Conservation (phyloP, 2,888 invertebrate species). For the Orchesellides sinensis region DNA sequence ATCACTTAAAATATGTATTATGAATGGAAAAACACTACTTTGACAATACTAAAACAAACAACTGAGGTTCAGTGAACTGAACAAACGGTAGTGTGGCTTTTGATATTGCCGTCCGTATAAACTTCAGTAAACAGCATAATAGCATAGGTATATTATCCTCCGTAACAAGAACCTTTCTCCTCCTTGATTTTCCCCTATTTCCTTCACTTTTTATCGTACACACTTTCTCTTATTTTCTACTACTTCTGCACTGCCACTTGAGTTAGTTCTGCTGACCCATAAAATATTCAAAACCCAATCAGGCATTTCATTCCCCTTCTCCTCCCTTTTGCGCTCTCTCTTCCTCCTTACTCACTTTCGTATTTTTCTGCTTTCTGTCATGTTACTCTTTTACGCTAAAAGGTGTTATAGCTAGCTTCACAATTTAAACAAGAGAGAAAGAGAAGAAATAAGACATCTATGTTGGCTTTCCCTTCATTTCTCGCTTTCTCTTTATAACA, state of each 20-base stretch:
- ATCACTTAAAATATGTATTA: no score
- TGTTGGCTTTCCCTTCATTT: neutral
- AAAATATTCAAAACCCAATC: constrained; percentile 40
- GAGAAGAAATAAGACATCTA: neutral
- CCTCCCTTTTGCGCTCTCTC: neutral
- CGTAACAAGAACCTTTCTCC: no score
- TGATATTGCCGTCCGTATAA: no score
- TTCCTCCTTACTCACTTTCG: neutral
- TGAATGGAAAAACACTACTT: no score
- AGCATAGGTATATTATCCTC: no score
- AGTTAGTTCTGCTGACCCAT: constrained; percentile 16
- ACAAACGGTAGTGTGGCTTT: no score
- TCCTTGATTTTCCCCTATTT: no score
- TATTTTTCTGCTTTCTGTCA: neutral
- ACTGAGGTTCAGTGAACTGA: no score
- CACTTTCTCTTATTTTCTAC: neutral
- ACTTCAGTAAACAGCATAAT: no score
- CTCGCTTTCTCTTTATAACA: constrained; percentile 1
- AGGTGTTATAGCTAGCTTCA: neutral
- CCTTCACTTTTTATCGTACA: no score
- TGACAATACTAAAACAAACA: no score
- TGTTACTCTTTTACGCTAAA: neutral
- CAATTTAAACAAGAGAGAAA: no score
- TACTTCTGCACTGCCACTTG: neutral
- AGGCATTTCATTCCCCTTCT: constrained; percentile 28